phyloP scores from a whole-genome alignment of 2,888 invertebrate species.

The Amiota mariae region DNA sequence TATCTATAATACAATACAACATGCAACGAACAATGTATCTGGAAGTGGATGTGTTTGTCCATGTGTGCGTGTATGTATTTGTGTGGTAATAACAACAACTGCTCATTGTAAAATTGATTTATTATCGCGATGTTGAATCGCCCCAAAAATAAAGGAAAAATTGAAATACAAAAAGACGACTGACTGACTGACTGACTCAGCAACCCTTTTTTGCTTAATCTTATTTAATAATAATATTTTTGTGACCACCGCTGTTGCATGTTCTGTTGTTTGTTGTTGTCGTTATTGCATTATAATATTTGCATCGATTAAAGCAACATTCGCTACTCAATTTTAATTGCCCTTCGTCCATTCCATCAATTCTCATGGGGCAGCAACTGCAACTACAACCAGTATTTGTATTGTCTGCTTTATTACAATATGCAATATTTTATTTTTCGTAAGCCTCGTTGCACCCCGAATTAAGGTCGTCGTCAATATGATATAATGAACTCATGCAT shows the following conservation, averaged over 20 bases:
- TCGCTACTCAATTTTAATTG: constrained; percentile 9
- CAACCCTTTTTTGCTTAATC: too few species aligned
- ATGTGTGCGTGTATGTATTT: not conserved
- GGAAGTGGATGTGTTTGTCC: not conserved
- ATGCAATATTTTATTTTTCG: not conserved
- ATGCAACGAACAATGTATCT: not conserved
- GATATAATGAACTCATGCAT: constrained; percentile 59
- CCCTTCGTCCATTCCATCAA: not conserved
- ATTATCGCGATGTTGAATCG: constrained; percentile 53
- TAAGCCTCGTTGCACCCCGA: not conserved
- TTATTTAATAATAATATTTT: too few species aligned
- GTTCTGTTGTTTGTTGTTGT: constrained; percentile 4
- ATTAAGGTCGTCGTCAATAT: constrained; percentile 20
- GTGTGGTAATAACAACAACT: constrained; percentile 49
- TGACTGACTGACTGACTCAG: not conserved
- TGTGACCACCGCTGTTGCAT: too few species aligned
- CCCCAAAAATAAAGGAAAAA: constrained; percentile 32
- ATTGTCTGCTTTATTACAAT: not conserved
- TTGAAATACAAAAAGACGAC: constrained; percentile 9
- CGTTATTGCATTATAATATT: constrained; percentile 55
- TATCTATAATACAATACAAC: not conserved
- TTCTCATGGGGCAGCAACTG: not conserved
- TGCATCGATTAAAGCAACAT: constrained; percentile 69
- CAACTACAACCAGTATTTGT: not conserved
- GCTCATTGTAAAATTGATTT: constrained; percentile 69